These are phyloP conservation scores for Parascotia fuliginaria DNA, from an alignment of 2,888 invertebrate genomes.

Conservation along the genomic window DNA sequence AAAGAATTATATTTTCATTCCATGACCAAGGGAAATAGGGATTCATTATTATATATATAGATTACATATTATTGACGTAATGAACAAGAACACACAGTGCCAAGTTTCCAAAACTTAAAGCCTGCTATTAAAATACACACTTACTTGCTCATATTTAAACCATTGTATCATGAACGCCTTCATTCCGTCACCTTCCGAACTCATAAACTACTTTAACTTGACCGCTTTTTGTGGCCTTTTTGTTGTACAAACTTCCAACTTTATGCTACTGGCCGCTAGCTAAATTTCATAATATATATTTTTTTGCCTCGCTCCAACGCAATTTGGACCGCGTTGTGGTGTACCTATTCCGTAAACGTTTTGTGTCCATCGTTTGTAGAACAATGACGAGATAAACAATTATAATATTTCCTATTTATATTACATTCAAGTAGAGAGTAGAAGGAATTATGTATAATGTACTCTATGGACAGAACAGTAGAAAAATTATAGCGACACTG, in stretches of 20 bases:
- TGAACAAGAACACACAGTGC: too few relatives aligned
- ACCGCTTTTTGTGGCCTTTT: slow-evolving; percentile 33
- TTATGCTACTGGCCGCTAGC: slow-evolving; percentile 32
- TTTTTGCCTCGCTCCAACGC: slow-evolving; percentile 52
- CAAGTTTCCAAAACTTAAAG: too few relatives aligned
- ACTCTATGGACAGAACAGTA: too few relatives aligned
- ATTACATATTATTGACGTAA: too few relatives aligned
- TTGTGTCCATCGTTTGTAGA: slow-evolving; percentile 19
- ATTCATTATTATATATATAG: too few relatives aligned
- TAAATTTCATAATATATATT: slow-evolving; percentile 59
- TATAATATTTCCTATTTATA: too few relatives aligned
- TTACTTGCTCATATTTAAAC: background rate
- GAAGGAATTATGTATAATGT: too few relatives aligned
- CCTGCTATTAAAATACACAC: background rate
- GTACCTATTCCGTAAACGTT: slow-evolving; percentile 34
- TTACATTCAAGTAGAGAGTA: too few relatives aligned
- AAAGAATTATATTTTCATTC: too few relatives aligned
- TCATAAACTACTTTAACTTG: slow-evolving; percentile 37
- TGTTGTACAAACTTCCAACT: slow-evolving; percentile 36
- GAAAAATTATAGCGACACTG: too few relatives aligned
- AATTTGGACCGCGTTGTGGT: slow-evolving; percentile 44
- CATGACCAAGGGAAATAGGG: too few relatives aligned
- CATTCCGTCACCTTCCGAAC: slow-evolving; percentile 8
- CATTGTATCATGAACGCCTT: background rate
- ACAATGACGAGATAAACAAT: too few relatives aligned